Conservation (phyloP, 1,140 invertebrate genomes). For the Augochlora pura region DNA sequence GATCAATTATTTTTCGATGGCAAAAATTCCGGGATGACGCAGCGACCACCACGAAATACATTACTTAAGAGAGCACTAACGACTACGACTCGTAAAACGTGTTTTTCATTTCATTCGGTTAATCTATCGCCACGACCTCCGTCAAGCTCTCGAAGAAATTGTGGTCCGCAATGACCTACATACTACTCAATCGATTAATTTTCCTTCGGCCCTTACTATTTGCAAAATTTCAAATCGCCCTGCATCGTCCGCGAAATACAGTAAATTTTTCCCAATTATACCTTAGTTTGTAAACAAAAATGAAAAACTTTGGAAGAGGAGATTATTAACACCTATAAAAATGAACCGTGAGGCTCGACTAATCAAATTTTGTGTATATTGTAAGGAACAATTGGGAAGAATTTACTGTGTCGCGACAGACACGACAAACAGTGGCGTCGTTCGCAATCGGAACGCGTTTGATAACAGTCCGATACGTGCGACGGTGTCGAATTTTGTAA, state of each 20-base stretch:
- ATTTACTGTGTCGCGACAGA: too few relatives aligned
- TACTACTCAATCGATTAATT: constrained; percentile 60
- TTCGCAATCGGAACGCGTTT: too few relatives aligned
- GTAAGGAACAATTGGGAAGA: too few relatives aligned
- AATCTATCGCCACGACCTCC: constrained; percentile 55
- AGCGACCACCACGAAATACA: constrained; percentile 18
- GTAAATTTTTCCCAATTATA: too few relatives aligned
- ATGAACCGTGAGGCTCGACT: too few relatives aligned
- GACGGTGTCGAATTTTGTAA: background rate
- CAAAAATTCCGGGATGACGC: background rate
- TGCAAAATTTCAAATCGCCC: constrained; percentile 30
- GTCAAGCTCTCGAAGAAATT: constrained; percentile 56
- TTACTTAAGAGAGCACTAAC: constrained; percentile 43
- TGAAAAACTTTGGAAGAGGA: too few relatives aligned
- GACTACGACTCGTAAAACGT: constrained; percentile 45
- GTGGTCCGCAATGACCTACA: constrained; percentile 61
- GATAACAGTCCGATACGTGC: too few relatives aligned
- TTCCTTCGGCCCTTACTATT: constrained; percentile 52
- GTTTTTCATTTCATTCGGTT: constrained; percentile 62
- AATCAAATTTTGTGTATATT: too few relatives aligned
- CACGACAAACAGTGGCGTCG: too few relatives aligned
- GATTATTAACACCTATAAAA: too few relatives aligned
- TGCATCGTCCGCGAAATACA: constrained; percentile 25
- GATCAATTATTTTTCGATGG: constrained; percentile 4
- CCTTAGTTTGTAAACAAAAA: too few relatives aligned